These are phyloP conservation scores for Sinhomidia bicolor DNA, from an alignment of 2,888 invertebrate genomes.

Conservation along the genomic window DNA sequence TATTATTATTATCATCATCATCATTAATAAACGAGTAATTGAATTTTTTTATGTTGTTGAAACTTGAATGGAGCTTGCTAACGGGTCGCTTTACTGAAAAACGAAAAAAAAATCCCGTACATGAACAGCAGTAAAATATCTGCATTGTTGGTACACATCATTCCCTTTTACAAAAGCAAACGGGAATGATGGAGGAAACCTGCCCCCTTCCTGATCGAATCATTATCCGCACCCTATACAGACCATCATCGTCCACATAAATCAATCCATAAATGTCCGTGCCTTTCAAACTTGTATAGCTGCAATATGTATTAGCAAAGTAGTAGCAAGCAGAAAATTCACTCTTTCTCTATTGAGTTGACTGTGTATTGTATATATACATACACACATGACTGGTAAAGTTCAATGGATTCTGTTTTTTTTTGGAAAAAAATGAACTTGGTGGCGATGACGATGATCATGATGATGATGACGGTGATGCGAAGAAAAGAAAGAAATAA, in stretches of 20 bases:
- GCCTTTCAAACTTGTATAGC: background rate
- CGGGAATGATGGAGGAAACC: conserved; percentile 11
- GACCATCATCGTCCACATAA: conserved; percentile 48
- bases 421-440: conserved; percentile 18
- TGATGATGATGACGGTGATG: conserved; percentile 9
- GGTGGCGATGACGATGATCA: background rate
- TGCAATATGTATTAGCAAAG: background rate
- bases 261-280: conserved; percentile 46
- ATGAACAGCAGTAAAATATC: too few relatives aligned
- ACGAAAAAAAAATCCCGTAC: background rate
- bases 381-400: too few relatives aligned
- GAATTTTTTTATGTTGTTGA: conserved; percentile 4
- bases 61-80: too few relatives aligned
- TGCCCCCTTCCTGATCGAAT: conserved; percentile 57
- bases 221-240: conserved; percentile 51
- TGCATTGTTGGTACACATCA: too few relatives aligned
- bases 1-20: background rate
- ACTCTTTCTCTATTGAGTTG: conserved; percentile 5
- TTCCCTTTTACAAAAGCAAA: too few relatives aligned
- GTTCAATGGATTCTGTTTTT: conserved; percentile 20
- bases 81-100: background rate
- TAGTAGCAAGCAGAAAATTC: conserved; percentile 12
- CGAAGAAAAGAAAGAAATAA: conserved; percentile 34
- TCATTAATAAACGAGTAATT: background rate
- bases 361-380: too few relatives aligned